phyloP scores from a whole-genome alignment of 2,888 invertebrate species.

The Halictus ligatus region DNA sequence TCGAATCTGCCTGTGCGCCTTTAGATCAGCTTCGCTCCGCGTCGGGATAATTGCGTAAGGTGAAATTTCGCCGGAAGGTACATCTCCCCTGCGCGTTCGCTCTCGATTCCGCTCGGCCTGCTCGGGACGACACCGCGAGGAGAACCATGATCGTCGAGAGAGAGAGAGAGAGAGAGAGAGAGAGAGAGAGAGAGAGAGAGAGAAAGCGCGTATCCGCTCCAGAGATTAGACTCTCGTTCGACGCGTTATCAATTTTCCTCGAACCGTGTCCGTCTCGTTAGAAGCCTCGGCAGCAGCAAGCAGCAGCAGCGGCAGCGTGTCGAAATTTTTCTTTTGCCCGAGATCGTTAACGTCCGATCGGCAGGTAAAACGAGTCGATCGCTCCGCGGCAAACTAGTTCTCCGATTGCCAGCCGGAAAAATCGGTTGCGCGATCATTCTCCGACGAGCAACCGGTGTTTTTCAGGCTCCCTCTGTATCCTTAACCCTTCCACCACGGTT shows the following conservation, averaged over 20 bases:
- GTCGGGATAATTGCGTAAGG: slow-evolving; percentile 67
- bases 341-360: slow-evolving; percentile 9
- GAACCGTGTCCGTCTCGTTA: not conserved
- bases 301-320: not conserved
- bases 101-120: slow-evolving; percentile 23
- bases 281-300: not conserved
- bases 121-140: not conserved
- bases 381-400: slow-evolving; percentile 4
- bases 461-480: slow-evolving; percentile 1
- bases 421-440: not conserved
- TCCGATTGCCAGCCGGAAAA: not conserved
- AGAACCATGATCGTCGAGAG: not conserved
- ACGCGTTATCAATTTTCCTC: slow-evolving; percentile 8
- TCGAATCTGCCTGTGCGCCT: not conserved
- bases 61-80: slow-evolving; percentile 68
- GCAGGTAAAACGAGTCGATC: slow-evolving; percentile 15
- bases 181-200: no score
- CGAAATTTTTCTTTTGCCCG: not conserved
- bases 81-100: slow-evolving; percentile 28
- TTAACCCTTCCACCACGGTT: slow-evolving; percentile 2
- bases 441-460: not conserved
- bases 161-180: not conserved
- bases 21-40: not conserved
- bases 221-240: not conserved
- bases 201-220: not conserved